Evolutionary conservation across 2,113 vertebrate genomes (phyloP).

Genomic region (Alethe diademata): DNA sequence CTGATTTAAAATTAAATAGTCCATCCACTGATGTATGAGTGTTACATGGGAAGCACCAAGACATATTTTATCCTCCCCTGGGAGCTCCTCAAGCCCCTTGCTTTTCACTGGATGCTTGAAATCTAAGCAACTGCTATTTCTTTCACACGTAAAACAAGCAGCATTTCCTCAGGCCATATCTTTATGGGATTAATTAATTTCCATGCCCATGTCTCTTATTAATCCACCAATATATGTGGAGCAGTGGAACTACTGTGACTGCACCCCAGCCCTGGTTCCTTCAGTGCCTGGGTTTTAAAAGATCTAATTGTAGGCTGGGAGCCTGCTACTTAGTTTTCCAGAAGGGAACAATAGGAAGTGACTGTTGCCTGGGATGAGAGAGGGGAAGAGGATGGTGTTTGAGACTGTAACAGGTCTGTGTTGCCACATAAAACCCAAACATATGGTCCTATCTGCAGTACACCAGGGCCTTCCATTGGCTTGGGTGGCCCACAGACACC

Average conservation of each 20-base stretch:
- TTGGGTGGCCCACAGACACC: neutral
- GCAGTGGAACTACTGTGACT: neutral
- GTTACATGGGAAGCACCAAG: neutral
- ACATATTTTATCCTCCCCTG: neutral
- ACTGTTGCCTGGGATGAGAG: neutral
- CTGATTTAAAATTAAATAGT: neutral
- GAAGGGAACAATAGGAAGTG: neutral
- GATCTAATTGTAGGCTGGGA: neutral
- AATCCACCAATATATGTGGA: neutral
- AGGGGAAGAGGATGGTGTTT: neutral
- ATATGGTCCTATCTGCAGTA: rapidly evolving
- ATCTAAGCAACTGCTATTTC: neutral
- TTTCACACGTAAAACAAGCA: neutral
- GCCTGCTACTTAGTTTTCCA: neutral
- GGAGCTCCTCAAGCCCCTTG: neutral
- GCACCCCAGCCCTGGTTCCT: neutral
- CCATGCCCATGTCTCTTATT: neutral
- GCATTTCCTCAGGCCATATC: neutral
- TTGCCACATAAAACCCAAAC: neutral
- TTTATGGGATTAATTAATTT: neutral
- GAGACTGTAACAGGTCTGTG: neutral
- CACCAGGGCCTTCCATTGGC: neutral
- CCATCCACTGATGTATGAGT: neutral
- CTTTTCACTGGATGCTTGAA: neutral
- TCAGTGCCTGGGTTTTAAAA: neutral